Conservation (phyloP, 2,888 invertebrate species). For the Azorinus chamasolen region DNA sequence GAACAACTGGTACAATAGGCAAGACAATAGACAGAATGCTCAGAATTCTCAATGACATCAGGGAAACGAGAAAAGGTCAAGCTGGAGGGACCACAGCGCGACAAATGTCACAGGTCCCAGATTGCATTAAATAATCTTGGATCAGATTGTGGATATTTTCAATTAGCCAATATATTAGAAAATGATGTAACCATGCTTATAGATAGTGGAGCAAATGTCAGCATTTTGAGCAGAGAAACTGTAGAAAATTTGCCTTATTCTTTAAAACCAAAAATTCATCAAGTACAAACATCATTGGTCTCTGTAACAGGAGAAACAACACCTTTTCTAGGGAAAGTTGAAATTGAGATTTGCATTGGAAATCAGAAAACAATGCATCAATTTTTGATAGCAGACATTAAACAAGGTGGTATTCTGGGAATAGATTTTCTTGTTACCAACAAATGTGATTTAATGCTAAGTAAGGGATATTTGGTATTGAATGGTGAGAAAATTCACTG, state of each 20-base stretch:
- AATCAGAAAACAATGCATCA: neutral
- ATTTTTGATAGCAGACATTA: conserved; percentile 28
- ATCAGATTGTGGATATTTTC: conserved; percentile 3
- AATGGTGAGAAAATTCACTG: conserved; percentile 26
- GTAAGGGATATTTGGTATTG: neutral
- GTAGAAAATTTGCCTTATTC: conserved; percentile 3
- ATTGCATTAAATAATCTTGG: too few species aligned
- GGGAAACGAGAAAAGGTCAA: too few species aligned
- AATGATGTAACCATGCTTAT: neutral
- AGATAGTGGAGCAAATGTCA: conserved; percentile 29
- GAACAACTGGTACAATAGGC: too few species aligned
- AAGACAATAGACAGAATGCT: too few species aligned
- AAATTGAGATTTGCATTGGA: conserved; percentile 5
- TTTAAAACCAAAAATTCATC: conserved; percentile 3
- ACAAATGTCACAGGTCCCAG: too few species aligned
- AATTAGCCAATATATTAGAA: neutral
- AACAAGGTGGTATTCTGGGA: conserved; percentile 11
- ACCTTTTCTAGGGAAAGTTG: conserved; percentile 6
- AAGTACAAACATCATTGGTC: conserved; percentile 4
- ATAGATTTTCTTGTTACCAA: conserved; percentile 7
- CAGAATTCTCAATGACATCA: too few species aligned
- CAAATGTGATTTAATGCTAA: conserved; percentile 17
- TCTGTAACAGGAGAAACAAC: conserved; percentile 28
- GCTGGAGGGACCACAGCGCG: too few species aligned
- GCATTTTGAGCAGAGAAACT: conserved; percentile 6